Evolutionary conservation across 2,797 vertebrate genomes (phyloP).

Genomic region (Merluccius polli): DNA sequence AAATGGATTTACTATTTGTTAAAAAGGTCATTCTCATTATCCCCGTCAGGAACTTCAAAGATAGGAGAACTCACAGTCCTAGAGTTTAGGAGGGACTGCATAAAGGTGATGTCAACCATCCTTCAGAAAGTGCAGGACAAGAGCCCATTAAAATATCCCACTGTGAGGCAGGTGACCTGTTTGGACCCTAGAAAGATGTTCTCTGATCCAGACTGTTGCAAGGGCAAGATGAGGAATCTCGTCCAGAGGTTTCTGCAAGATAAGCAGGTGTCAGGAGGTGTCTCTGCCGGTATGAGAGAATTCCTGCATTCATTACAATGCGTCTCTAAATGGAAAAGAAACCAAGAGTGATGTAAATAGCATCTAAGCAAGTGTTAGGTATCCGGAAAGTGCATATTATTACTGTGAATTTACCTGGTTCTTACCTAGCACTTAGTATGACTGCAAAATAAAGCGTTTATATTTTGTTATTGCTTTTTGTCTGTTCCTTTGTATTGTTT

Average conservation of each 20-base stretch:
- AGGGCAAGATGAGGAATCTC: too few relatives aligned
- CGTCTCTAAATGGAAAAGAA: slow-evolving; percentile 9
- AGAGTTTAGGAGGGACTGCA: slow-evolving; percentile 23
- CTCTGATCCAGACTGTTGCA: slow-evolving; percentile 9
- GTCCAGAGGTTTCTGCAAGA: too few relatives aligned
- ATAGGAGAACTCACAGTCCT: slow-evolving; percentile 14
- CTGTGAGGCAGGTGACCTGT: slow-evolving; percentile 24
- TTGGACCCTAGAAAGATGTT: slow-evolving; percentile 21
- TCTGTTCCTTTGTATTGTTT: background rate
- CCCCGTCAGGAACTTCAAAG: background rate
- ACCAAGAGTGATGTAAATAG: slow-evolving; percentile 13
- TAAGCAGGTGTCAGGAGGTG: background rate
- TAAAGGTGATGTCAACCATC: slow-evolving; percentile 23
- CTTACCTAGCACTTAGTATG: slow-evolving; percentile 13
- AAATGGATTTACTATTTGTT: slow-evolving; percentile 13
- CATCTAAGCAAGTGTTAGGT: slow-evolving; percentile 13
- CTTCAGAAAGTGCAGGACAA: slow-evolving; percentile 23
- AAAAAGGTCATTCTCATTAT: slow-evolving; percentile 4
- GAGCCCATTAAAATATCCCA: slow-evolving; percentile 20
- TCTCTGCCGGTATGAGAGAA: slow-evolving; percentile 1
- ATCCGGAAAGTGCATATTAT: slow-evolving; percentile 11
- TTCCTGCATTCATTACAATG: slow-evolving; percentile 9
- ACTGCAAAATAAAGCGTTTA: slow-evolving; percentile 10
- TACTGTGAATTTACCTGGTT: slow-evolving; percentile 17
- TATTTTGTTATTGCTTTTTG: background rate